Evolutionary conservation across 2,113 vertebrate species (phyloP).

Genomic region (Gorilla gorilla): DNA sequence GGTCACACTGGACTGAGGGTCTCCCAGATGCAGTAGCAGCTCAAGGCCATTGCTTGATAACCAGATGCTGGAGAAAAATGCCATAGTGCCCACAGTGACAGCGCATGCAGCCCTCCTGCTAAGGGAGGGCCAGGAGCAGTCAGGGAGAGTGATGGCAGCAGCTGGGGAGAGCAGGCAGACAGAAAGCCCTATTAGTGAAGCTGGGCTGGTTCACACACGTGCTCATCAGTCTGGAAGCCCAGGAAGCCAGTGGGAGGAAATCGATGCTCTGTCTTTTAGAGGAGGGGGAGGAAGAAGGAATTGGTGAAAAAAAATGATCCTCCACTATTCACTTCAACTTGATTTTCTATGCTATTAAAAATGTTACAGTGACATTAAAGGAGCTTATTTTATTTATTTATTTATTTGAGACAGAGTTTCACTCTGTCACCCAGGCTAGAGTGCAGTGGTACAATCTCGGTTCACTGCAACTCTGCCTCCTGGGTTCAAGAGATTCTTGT

Average conservation of each 20-base stretch:
- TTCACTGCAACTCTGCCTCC: too few species aligned
- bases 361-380: background rate
- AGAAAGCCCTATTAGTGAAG: background rate
- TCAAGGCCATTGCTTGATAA: background rate
- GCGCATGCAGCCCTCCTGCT: background rate
- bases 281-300: background rate
- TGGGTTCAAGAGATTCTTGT: too few species aligned
- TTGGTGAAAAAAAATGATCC: background rate
- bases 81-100: fast-evolving
- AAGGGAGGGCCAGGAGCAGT: background rate
- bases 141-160: fast-evolving
- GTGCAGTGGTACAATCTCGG: too few species aligned
- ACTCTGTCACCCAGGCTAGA: too few species aligned
- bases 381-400: background rate
- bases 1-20: fast-evolving
- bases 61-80: background rate
- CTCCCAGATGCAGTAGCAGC: background rate
- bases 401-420: too few species aligned
- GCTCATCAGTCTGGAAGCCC: background rate
- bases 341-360: conserved; percentile 5
- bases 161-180: background rate
- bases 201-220: fast-evolving
- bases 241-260: background rate
- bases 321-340: background rate
- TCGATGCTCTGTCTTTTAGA: background rate